Conservation (phyloP, 2,888 invertebrate species). For the Athalia rosae region DNA sequence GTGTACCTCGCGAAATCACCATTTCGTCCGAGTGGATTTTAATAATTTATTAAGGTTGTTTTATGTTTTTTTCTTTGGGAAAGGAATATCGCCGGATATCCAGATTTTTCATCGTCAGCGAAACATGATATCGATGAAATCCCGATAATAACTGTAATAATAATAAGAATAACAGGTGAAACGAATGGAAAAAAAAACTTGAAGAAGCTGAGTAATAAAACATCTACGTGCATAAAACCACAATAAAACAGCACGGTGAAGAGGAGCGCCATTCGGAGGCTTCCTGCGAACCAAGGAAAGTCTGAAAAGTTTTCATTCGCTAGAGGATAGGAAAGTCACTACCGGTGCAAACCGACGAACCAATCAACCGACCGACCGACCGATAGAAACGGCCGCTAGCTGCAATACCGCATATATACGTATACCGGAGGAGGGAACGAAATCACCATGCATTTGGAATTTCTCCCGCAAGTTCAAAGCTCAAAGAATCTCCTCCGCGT, state of each 20-base stretch:
- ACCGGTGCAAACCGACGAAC: too few relatives aligned
- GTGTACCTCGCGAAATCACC: neutral
- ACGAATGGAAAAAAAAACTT: neutral
- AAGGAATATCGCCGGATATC: too few relatives aligned
- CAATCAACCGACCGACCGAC: too few relatives aligned
- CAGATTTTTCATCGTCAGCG: too few relatives aligned
- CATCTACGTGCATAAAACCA: constrained; percentile 6
- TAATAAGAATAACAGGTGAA: neutral
- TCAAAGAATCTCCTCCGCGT: neutral
- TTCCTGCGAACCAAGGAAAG: neutral
- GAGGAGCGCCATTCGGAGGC: neutral
- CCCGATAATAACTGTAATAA: too few relatives aligned
- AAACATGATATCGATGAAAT: too few relatives aligned
- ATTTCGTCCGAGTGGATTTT: constrained; percentile 1
- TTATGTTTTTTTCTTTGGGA: too few relatives aligned
- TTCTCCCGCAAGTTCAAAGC: constrained; percentile 9
- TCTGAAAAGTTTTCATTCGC: constrained; percentile 27
- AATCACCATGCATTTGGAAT: neutral
- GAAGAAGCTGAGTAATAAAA: constrained; percentile 17
- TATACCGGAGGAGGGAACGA: neutral
- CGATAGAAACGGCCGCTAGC: too few relatives aligned
- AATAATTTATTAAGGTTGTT: neutral
- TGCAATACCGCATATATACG: too few relatives aligned
- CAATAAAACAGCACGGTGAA: constrained; percentile 10
- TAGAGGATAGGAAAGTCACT: neutral